Base-by-base conservation (phyloP, 2,888 invertebrate species). In the Callosobruchus maculatus region DNA sequence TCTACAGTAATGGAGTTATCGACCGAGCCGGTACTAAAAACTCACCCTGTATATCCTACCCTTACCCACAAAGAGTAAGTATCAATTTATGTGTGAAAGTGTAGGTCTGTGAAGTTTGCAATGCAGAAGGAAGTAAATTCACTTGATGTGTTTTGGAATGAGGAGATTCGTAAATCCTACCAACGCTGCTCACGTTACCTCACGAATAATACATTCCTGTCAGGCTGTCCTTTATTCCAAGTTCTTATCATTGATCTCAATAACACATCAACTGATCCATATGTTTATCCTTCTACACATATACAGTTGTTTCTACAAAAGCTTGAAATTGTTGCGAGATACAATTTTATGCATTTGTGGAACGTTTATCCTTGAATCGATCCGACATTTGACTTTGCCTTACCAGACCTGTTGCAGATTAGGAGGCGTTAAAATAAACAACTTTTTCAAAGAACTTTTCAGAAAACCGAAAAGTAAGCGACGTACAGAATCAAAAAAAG, bases 201-300 rank as follows among this genome's bases (percentile, higher is more conserved):
- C 30, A 74, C 76, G 49, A 5, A 5, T 9, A 30, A 49, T 49
- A 13, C 4, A 49, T 49, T 18, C 49, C 49, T 49, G 49, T 49
- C 49, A 49, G 49, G 49, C 49, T 13, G 1, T 20, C 26, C 70
- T 74, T 77, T 77, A 76, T 75, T 74, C 70, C 71, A 74, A 67
- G 68, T 74, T 74, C 68, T 22, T 7, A 26, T 26, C 49, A 49
- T 49, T 26, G 70, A n/a, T 82, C 77, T 78, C 83, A 84, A 83
- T 80, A 84, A 84, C 84, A 85, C 84, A 85, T 85, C 84, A 85
- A 81, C 79, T 84, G 84, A 84, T 82, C 83, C 84, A 82, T 68
- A 75, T 20, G 21, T 26, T 21, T 13, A 22, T 70, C 21, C 26
- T 20, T 26, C 26, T 70, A 26, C n/a, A 26, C 21, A 70, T 70